phyloP scores from a whole-genome alignment of 2,888 invertebrate genomes.

The Allygus modestus region DNA sequence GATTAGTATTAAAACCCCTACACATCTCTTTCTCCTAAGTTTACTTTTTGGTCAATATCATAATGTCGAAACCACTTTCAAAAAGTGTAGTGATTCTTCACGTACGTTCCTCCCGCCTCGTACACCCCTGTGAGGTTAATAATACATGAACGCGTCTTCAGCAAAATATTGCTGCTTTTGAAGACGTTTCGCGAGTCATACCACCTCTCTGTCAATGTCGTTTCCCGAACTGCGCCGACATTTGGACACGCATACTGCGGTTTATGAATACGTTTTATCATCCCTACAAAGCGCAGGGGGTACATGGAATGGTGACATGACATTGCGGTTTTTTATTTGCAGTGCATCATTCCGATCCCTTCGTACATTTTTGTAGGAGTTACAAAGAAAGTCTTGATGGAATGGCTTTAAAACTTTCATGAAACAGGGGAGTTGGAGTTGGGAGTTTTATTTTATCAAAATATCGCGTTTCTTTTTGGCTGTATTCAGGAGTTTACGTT shows the following conservation, averaged over 20 bases:
- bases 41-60: too few species aligned
- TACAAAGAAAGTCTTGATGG: too few species aligned
- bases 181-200: constrained; percentile 1
- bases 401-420: too few species aligned
- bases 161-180: constrained; percentile 22
- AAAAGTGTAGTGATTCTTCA: constrained; percentile 11
- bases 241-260: neutral
- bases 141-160: constrained; percentile 10
- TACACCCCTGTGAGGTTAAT: neutral
- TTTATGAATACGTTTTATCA: constrained; percentile 3
- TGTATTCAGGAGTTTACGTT: too few species aligned
- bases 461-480: too few species aligned
- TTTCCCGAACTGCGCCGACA: constrained; percentile 9
- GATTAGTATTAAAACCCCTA: too few species aligned
- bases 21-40: too few species aligned
- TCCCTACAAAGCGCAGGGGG: neutral
- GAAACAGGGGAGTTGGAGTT: too few species aligned
- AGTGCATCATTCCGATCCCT: neutral
- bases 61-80: neutral
- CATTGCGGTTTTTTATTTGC: neutral
- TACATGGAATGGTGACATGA: neutral
- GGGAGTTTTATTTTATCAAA: too few species aligned
- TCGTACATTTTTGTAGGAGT: neutral
- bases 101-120: neutral
- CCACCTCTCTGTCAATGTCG: neutral